Base-by-base conservation (phyloP, 2,888 invertebrate genomes). In the Phyllotreta cruciferae region DNA sequence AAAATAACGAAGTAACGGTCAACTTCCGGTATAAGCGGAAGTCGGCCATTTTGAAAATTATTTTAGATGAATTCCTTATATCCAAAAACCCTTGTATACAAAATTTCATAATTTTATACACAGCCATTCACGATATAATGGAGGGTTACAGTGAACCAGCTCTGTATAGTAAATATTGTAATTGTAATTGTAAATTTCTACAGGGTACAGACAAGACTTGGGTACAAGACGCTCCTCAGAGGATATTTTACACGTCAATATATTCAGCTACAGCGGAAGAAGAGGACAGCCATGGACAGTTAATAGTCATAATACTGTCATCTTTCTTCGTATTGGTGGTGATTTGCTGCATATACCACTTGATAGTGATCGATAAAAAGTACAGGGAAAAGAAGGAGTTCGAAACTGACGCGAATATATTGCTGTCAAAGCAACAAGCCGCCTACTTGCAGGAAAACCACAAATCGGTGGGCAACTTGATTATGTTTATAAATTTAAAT, bases 211-310 rank as follows among this genome's bases (percentile, higher is more conserved):
- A 92, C 71, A 89, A 88, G 74, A 89, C 89, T 0, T 94, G 93
- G 93, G 91, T 91, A 2, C 91, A 91, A 79, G 93, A 93, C 75
- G 91, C 93, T 1, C 93, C 93, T 0, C 88, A 88, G 39, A 85
- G 90, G 56, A 86, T 89, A 8, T 85, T 90, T 0, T 93, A 93
- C 78, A 89, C 89, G 72, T 90, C 92, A 0, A 83, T 88, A 38
- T 90, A 91, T 78, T 88, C 89, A 38, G 88, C 89, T 69, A 87
- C 88, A 9, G 89, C 91, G 10, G 85, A 88, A 39, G 90, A 92
- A 77, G 93, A 93, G 79, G 92, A 93, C 74, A 90, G 89, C 61
- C 89, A 90, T 1, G 85, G 83, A 0, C 89, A 90, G 82, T 89
- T 93, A 71, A 86, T 94, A 63, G 93, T 94, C 75, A 89, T 94